These are phyloP conservation scores for Andrena hattorfiana DNA, from an alignment of 2,888 invertebrate species.

Conservation along the genomic window DNA sequence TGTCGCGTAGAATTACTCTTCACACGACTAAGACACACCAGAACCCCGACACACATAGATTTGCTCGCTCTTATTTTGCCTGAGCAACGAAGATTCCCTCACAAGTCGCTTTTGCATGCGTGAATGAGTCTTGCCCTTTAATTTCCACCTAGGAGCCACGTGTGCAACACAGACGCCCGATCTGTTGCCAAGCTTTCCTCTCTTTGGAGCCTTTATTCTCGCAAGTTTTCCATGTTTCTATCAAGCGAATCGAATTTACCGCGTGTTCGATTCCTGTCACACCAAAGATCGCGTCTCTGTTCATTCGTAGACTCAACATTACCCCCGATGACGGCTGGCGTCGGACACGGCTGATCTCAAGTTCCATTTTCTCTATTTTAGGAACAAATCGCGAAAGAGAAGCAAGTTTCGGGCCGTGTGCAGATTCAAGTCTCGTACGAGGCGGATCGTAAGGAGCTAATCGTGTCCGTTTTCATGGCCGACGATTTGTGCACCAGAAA, in stretches of 20 bases:
- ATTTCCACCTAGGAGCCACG: conserved; percentile 32
- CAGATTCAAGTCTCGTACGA: conserved; percentile 97
- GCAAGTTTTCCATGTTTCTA: background rate
- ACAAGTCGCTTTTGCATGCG: conserved; percentile 67
- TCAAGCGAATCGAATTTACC: too few species aligned
- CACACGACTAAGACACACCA: conserved; percentile 26
- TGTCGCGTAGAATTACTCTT: conserved; percentile 22
- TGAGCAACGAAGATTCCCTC: conserved; percentile 24
- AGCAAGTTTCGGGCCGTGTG: conserved; percentile 91
- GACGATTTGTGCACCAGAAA: conserved; percentile 93
- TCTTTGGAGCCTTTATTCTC: background rate
- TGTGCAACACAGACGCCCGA: conserved; percentile 42
- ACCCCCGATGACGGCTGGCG: background rate
- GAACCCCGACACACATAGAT: conserved; percentile 39
- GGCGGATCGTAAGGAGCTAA: conserved; percentile 92
- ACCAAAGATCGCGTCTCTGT: conserved; percentile 41
- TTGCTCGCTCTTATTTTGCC: conserved; percentile 45
- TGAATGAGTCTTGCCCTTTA: conserved; percentile 57
- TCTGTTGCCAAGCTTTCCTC: background rate
- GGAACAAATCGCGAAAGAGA: conserved; percentile 91
- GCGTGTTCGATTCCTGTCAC: background rate
- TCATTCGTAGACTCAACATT: conserved; percentile 45
- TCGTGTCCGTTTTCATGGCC: conserved; percentile 94
- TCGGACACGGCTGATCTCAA: background rate
- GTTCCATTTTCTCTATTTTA: conserved; percentile 80